These are phyloP conservation scores for Samia ricini DNA, from an alignment of 1,140 invertebrate genomes.

Conservation along the genomic window DNA sequence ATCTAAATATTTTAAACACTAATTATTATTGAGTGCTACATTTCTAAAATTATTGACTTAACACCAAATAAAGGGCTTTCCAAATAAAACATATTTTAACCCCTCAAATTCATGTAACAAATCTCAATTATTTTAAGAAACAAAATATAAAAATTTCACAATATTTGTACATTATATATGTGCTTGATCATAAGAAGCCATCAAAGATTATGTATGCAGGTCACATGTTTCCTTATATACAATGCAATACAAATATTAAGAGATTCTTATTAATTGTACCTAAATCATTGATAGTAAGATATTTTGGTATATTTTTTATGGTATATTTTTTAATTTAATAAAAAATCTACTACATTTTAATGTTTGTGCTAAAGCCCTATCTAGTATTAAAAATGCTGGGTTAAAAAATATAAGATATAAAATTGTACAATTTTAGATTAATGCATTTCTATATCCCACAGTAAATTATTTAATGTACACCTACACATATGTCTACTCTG, in stretches of 20 bases:
- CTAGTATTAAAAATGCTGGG: not conserved
- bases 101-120: not conserved
- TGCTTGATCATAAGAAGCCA: too few relatives aligned
- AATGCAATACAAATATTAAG: too few relatives aligned
- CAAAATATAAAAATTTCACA: not conserved
- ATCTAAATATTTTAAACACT: not conserved
- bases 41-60: not conserved
- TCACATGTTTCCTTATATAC: too few relatives aligned
- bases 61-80: not conserved
- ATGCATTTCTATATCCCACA: not conserved
- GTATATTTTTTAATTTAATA: too few relatives aligned
- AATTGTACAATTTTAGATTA: not conserved
- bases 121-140: too few relatives aligned
- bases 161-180: not conserved
- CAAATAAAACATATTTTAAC: not conserved
- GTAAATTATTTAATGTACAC: too few relatives aligned
- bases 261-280: too few relatives aligned
- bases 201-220: too few relatives aligned
- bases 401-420: not conserved
- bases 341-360: too few relatives aligned
- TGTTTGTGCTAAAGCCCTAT: not conserved
- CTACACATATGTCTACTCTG: not conserved
- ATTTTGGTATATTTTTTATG: too few relatives aligned
- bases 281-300: too few relatives aligned
- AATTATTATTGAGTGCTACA: not conserved